Base-by-base conservation (phyloP, 2,113 vertebrate genomes). In the Gadus chalcogrammus region DNA sequence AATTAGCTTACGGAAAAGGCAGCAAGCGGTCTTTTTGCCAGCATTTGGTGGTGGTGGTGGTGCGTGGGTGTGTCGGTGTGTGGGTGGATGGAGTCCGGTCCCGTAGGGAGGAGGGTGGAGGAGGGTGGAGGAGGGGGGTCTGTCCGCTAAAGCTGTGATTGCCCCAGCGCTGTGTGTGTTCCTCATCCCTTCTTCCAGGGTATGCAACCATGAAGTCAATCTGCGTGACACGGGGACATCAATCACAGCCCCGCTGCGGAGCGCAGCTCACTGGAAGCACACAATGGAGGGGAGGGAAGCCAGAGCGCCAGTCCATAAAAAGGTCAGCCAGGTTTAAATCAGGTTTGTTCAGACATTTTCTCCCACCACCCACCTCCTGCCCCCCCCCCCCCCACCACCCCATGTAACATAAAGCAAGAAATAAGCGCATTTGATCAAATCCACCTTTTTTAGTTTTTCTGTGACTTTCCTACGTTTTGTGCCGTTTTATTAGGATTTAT, bases 161-260 rank as follows among this genome's bases (percentile, higher is more conserved):
- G 80, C 80, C 73, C 80, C 72, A 67, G 70, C 62, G 60, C 68
- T n/a, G 74, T 71, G 74, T 69, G 76, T 17, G 24, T 38, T 15
- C 76, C 73, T 84, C 81, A 73, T 87, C 78, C 81, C 82, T 89
- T 91, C 84, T 87, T 88, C 79, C 78, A 63, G 79, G 84, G 80
- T 84, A 87, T 80, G 83, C 79, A 86, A 84, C 79, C 85, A 84
- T 88, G 85, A 85, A 89, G 87, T 89, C 85, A 89, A 89, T 89
- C 87, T 87, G 80, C 76, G 81, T 56, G 75, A 85, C 81, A 86
- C 75, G 74, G 67, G 79, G 85, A 84, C 86, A 90, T 91, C 85
- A 87, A 88, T 91, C 90, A 89, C 77, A 65, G 60, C 78, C 84
- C 84, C 84, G 69, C 84, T 77, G 86, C 79, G 84, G 76, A 85